These are phyloP conservation scores for Polypterus senegalus DNA, from an alignment of 2,113 vertebrate species.

Conservation along the genomic window DNA sequence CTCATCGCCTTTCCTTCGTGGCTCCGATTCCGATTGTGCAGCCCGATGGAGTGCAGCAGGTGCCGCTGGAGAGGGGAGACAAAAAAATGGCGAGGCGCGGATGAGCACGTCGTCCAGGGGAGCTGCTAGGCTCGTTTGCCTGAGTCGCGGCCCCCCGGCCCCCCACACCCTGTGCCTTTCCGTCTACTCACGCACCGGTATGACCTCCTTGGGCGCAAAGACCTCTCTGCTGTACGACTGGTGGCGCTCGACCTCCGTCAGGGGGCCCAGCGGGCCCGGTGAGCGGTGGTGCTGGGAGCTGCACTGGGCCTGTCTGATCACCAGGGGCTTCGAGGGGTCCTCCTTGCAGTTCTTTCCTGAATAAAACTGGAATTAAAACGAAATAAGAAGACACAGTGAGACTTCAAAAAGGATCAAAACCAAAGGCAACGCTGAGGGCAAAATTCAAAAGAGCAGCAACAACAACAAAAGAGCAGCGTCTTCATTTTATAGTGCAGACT, in stretches of 20 bases:
- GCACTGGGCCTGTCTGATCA: conserved; percentile 15
- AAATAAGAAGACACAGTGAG: neutral
- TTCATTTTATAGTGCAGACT: too few relatives aligned
- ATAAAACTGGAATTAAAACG: conserved; percentile 23
- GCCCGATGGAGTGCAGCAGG: conserved; percentile 5
- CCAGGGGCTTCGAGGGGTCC: conserved; percentile 14
- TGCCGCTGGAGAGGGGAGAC: conserved; percentile 16
- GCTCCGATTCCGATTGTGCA: conserved; percentile 19
- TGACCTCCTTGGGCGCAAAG: conserved; percentile 18
- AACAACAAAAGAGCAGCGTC: too few relatives aligned
- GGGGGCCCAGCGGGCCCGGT: conserved; percentile 11
- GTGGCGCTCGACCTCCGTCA: neutral
- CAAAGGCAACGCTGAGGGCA: too few relatives aligned
- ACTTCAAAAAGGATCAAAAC: too few relatives aligned
- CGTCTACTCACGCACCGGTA: conserved; percentile 12
- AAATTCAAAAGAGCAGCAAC: too few relatives aligned
- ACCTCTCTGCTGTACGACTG: conserved; percentile 27
- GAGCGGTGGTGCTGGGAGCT: conserved; percentile 24
- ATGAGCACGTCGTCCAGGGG: too few relatives aligned
- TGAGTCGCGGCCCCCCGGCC: too few relatives aligned
- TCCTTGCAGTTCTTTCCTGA: conserved; percentile 17
- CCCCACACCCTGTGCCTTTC: neutral
- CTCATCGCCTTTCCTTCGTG: conserved; percentile 20
- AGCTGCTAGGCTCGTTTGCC: too few relatives aligned
- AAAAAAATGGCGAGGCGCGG: too few relatives aligned